A percentile compares a stretch with the other conserved stretches of the same genome.
Conservation (phyloP, 2,888 invertebrate species). For the Synanthedon myopaeformis region DNA sequence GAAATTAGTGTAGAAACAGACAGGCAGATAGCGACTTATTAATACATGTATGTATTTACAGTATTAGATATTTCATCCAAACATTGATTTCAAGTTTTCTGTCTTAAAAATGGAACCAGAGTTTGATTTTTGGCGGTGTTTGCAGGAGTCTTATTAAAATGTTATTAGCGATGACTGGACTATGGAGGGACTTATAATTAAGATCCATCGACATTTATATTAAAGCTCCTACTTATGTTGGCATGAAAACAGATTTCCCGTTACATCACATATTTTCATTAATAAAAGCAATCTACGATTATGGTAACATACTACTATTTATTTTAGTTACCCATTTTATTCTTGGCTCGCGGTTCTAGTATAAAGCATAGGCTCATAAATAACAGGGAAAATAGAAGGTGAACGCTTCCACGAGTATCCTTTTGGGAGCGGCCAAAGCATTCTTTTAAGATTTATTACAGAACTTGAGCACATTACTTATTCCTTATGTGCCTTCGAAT, state of each 20-base stretch:
- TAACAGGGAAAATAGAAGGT: slow-evolving; percentile 68
- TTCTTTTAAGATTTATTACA: slow-evolving; percentile 70
- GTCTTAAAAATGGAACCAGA: too few species aligned
- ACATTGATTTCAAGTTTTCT: too few species aligned
- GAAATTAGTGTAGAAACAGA: neutral
- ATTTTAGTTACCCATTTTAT: slow-evolving; percentile 67
- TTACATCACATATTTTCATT: slow-evolving; percentile 44
- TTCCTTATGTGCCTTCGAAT: slow-evolving; percentile 60
- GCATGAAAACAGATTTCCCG: neutral
- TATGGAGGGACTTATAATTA: too few species aligned
- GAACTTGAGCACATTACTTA: slow-evolving; percentile 67
- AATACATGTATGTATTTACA: too few species aligned
- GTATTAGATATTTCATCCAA: too few species aligned
- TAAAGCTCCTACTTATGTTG: neutral
- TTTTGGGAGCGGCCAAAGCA: slow-evolving; percentile 68
- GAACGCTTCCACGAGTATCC: slow-evolving; percentile 67
- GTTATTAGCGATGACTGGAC: too few species aligned
- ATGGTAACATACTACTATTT: slow-evolving; percentile 54
- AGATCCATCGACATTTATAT: too few species aligned
- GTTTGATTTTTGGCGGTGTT: too few species aligned
- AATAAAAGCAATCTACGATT: slow-evolving; percentile 52
- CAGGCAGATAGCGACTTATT: too few species aligned
- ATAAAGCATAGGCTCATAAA: slow-evolving; percentile 68
- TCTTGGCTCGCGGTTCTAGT: slow-evolving; percentile 62
- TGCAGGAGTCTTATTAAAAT: too few species aligned